Conservation (phyloP, 2,797 vertebrate genomes). For the Bryconaethiops microstoma region DNA sequence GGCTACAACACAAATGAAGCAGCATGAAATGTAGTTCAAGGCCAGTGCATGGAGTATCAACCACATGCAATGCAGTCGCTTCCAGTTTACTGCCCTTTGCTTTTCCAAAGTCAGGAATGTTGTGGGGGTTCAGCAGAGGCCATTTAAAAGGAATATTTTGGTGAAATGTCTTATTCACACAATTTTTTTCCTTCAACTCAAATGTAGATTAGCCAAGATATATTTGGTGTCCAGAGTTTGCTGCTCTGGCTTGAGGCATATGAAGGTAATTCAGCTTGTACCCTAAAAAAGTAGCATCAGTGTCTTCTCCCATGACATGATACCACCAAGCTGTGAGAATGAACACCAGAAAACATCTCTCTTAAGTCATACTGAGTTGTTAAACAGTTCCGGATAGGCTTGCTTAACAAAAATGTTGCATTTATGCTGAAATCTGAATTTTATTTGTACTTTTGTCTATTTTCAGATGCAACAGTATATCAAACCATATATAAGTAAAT, state of each 20-base stretch:
- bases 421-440: too few relatives aligned
- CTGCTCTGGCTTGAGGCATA: background rate
- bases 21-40: conserved; percentile 29
- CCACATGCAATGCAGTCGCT: conserved; percentile 51
- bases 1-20: conserved; percentile 26
- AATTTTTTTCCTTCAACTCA: background rate
- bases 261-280: background rate
- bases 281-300: background rate
- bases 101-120: conserved; percentile 55
- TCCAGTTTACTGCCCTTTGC: conserved; percentile 58
- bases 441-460: background rate
- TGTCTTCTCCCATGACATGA: too few relatives aligned
- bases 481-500: too few relatives aligned
- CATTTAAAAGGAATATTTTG: conserved; percentile 43
- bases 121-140: conserved; percentile 60
- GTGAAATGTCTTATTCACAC: conserved; percentile 4
- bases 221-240: background rate
- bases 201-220: background rate
- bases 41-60: conserved; percentile 42
- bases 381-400: too few relatives aligned
- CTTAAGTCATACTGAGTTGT: too few relatives aligned
- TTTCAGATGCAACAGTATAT: background rate
- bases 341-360: too few relatives aligned
- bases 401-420: too few relatives aligned
- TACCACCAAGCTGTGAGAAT: too few relatives aligned